Base-by-base conservation (phyloP, 2,888 invertebrate genomes). In the Brassicogethes aeneus region DNA sequence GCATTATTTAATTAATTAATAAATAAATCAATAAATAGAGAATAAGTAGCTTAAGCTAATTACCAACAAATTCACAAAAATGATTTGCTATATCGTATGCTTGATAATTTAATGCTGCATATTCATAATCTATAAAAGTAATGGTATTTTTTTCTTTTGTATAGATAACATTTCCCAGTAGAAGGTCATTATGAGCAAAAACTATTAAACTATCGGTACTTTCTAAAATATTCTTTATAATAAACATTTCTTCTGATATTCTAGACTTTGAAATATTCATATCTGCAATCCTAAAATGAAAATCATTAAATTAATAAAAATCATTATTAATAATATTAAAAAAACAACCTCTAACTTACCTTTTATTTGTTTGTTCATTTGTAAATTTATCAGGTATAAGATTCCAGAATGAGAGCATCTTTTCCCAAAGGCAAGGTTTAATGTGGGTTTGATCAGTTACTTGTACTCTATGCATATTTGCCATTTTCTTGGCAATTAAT, bases 51-150 rank as follows among this genome's bases (percentile, higher is more conserved):
- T 23, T 23, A 23, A 23, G 10, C 5, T 23, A 23, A 23, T 74
- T 69, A 84, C 96, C 97, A 53, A 88, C 91, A 72, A 89, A 96
- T 74, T 99, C 97, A 57, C 87, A 83, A 71, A 99, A 99, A 73
- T 99, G 97, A 72, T 97, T 95, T 37, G 88, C 96, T 65, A 99
- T 92, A 69, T 99, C 97, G 67, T 77, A 96, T 5, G 92, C 90
- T 70, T 93, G 92, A 69, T 88, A 94, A 72, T 96, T 97, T 61
- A 82, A 83, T 44, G 80, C 85, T 13, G 92, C 89, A 70, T 99
- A 99, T 70, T 99, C 97, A 68, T 87, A 97, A 71, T 99, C 99
- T 59, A 99, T 97, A 66, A 99, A 96, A 36, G 83, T 82, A 35
- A 95, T 82, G 42, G 70, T 73, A 52, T 78, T 73, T 53, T 76